Conservation (phyloP, 2,797 vertebrate species). For the Hypotaenidia philippensis region DNA sequence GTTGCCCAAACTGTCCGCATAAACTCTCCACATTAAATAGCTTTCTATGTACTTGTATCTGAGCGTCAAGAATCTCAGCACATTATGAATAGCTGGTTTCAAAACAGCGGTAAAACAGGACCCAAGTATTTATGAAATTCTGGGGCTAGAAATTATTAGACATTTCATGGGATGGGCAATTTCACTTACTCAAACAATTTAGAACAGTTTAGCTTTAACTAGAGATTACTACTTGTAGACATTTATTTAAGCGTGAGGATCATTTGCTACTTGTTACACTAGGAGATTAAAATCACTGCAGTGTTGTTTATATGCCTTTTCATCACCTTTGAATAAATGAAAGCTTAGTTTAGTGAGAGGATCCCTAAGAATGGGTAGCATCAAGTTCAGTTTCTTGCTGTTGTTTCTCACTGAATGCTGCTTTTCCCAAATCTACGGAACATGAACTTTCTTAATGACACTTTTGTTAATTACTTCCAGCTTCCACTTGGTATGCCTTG, state of each 20-base stretch:
- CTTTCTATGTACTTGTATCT: not conserved
- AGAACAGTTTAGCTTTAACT: constrained; percentile 44
- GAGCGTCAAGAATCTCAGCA: not conserved
- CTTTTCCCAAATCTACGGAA: not conserved
- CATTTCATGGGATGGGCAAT: constrained; percentile 37
- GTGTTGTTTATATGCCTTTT: constrained; percentile 4
- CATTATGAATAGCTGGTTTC: not conserved
- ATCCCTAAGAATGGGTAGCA: not conserved
- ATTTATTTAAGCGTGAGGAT: constrained; percentile 9
- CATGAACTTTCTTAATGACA: not conserved
- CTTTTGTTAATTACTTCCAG: not conserved
- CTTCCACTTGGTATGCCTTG: not conserved
- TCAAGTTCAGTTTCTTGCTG: not conserved
- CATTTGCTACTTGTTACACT: constrained; percentile 45
- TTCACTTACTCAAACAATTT: constrained; percentile 55
- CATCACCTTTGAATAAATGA: not conserved
- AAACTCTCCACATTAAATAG: not conserved
- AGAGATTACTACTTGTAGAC: not conserved
- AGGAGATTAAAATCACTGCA: not conserved
- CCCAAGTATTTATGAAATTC: not conserved
- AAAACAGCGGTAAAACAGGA: not conserved
- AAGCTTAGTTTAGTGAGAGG: not conserved
- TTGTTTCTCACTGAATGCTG: not conserved
- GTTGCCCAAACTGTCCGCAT: not conserved
- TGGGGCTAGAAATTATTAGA: constrained; percentile 46